Evolutionary conservation across 1,140 invertebrate genomes (phyloP).

Genomic region (Drosophila kurseongensis): DNA sequence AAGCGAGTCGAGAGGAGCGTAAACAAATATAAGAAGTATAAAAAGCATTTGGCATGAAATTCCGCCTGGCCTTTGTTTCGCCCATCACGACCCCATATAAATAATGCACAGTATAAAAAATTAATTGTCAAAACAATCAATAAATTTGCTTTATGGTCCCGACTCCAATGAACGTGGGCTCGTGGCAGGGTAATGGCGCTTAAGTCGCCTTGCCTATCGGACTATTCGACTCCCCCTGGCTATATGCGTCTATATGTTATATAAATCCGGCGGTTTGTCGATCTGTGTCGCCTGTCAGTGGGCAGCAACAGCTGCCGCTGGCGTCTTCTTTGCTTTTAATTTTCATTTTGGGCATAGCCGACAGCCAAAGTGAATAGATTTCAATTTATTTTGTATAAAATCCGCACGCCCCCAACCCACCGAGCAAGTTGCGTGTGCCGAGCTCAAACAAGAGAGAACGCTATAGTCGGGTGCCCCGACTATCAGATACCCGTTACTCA

Average conservation of each 20-base stretch:
- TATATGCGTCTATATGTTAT: constrained; percentile 11
- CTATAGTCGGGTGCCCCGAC: too few species aligned
- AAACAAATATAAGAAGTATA: constrained; percentile 35
- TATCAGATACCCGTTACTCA: too few species aligned
- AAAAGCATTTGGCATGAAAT: constrained; percentile 41
- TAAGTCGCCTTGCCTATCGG: constrained; percentile 65
- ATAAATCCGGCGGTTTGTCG: constrained; percentile 24
- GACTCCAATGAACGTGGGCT: constrained; percentile 42
- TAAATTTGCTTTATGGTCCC: constrained; percentile 71
- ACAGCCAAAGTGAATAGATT: constrained; percentile 50
- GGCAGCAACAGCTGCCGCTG: constrained; percentile 7
- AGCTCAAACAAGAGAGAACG: too few species aligned
- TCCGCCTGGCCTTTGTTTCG: constrained; percentile 17
- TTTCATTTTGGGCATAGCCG: constrained; percentile 43
- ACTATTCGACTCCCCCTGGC: neutral
- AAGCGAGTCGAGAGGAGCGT: neutral
- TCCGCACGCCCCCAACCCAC: constrained; percentile 10
- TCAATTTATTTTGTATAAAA: constrained; percentile 48
- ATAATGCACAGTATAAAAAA: constrained; percentile 71
- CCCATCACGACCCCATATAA: constrained; percentile 39
- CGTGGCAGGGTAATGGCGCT: constrained; percentile 64
- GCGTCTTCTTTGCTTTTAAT: constrained; percentile 43
- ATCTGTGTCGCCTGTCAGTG: constrained; percentile 24
- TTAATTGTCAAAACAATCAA: constrained; percentile 81
- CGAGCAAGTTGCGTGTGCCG: constrained; percentile 14